These are phyloP conservation scores for Drosophila rubida DNA, from an alignment of 2,888 invertebrate species.

Conservation along the genomic window DNA sequence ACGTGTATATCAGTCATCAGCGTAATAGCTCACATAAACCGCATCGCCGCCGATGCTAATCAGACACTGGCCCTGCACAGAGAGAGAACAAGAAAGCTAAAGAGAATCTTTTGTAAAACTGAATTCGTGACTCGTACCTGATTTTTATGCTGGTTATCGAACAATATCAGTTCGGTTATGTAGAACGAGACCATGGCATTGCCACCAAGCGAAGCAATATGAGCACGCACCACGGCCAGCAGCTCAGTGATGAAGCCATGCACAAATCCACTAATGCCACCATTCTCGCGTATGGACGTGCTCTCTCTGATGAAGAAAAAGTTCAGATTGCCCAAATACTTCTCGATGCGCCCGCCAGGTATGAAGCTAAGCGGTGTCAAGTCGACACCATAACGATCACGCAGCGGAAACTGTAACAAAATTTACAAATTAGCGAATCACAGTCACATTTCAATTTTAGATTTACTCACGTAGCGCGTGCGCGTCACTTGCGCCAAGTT, in stretches of 20 bases:
- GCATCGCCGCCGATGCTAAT: constrained; percentile 98
- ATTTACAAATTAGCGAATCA: background rate
- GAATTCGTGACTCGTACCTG: constrained; percentile 88
- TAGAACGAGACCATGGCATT: constrained; percentile 98
- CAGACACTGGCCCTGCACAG: constrained; percentile 95
- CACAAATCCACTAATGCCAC: constrained; percentile 97
- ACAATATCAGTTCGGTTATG: constrained; percentile 95
- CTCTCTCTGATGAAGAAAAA: constrained; percentile 98
- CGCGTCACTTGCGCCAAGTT: constrained; percentile 42
- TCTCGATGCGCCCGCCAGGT: constrained; percentile 91
- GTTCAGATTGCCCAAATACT: constrained; percentile 95
- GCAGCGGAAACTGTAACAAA: constrained; percentile 76
- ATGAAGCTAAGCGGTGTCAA: constrained; percentile 93
- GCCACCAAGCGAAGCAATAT: constrained; percentile 96
- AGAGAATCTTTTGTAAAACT: background rate
- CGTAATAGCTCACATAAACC: constrained; percentile 91
- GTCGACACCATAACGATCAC: constrained; percentile 88
- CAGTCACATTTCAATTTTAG: background rate
- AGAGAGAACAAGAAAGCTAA: background rate
- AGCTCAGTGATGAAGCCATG: constrained; percentile 97
- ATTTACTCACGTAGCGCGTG: constrained; percentile 65
- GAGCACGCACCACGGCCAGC: constrained; percentile 95
- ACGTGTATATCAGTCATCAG: constrained; percentile 85
- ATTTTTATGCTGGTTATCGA: constrained; percentile 97
- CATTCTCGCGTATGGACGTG: constrained; percentile 95